Evolutionary conservation across 2,797 vertebrate genomes (phyloP), one percentile per base, ranked within the genome.

Genomic region (Xiphophorus birchmanni): DNA sequence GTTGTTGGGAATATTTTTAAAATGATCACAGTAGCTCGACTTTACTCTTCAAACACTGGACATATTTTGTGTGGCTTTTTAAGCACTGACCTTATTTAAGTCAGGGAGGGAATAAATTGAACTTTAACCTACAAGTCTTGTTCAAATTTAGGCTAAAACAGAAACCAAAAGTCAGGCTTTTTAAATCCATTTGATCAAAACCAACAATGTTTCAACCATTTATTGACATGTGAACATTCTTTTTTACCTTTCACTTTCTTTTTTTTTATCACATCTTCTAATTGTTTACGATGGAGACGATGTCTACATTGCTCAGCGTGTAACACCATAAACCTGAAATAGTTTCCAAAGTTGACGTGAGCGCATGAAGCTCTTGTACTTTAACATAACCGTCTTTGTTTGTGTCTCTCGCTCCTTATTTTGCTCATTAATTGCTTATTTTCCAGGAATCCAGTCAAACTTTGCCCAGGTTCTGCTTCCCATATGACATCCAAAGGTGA

Each of bases 381-480:
- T 63, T 18, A 45, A 17, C 15, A 1, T 3, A 29, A 35, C 17
- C n/a, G 5, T n/a, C 21, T 63, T 17, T 60, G 2, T 58, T 9
- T n/a, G n/a, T n/a, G 21, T 40, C 12, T 60, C 71, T 78, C 17
- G 0, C 12, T n/a, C n/a, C 58, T 65, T 35, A 45, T 45, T 60
- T 77, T 29, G 10, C 13, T 37, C 21, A 21, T 5, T 21, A 6
- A 18, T 29, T 44, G n/a, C 9, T 21, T 48, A 40, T 69, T 76
- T 74, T 71, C 11, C 72, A 98, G 97, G 97, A 97, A 73, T 96
- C 96, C 35, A 80, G 90, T 77, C 95, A 94, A 83, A 94, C 90
- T 29, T 92, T 97, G 63, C 96, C 97, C 77, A 95, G 91, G 81
- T 98, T 98, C 93, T 98, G 97, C 90, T 98, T 98, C 92, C 97